phyloP scores from a whole-genome alignment of 1,140 invertebrate species.

The Ceratosolen fusciceps region DNA sequence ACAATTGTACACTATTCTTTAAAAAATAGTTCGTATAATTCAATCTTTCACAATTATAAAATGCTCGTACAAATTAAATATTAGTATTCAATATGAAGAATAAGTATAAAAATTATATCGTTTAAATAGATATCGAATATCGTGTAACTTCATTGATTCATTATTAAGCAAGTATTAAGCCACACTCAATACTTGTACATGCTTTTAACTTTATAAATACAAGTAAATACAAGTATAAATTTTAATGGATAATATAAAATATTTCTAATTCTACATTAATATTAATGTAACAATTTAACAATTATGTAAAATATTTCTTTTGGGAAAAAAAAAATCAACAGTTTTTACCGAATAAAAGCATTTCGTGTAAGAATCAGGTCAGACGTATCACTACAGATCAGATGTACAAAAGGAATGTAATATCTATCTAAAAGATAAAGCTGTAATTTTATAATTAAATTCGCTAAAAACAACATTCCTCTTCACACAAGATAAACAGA shows the following conservation, averaged over 20 bases:
- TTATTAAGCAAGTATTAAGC: neutral
- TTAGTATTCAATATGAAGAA: neutral
- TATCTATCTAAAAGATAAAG: slow-evolving; percentile 6
- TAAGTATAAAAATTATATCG: neutral
- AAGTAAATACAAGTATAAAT: neutral
- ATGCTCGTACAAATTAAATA: neutral
- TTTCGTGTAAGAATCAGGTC: slow-evolving; percentile 19
- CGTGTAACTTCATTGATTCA: neutral
- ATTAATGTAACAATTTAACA: too few species aligned
- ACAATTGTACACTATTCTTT: slow-evolving; percentile 30
- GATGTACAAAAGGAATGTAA: slow-evolving; percentile 20
- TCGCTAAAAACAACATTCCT: slow-evolving; percentile 42
- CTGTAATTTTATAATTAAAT: slow-evolving; percentile 40
- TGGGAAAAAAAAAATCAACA: neutral
- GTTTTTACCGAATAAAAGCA: neutral
- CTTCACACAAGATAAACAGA: slow-evolving; percentile 50
- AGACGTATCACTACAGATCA: neutral
- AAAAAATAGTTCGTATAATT: slow-evolving; percentile 13
- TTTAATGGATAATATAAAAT: neutral
- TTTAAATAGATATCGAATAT: too few species aligned
- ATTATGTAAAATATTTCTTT: neutral
- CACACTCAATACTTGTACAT: too few species aligned
- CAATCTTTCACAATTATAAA: neutral
- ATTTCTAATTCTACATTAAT: too few species aligned
- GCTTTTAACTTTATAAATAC: neutral